Evolutionary conservation across 2,888 invertebrate genomes (phyloP), one percentile per base, ranked within the genome.

Genomic region (Girardia tigrina): DNA sequence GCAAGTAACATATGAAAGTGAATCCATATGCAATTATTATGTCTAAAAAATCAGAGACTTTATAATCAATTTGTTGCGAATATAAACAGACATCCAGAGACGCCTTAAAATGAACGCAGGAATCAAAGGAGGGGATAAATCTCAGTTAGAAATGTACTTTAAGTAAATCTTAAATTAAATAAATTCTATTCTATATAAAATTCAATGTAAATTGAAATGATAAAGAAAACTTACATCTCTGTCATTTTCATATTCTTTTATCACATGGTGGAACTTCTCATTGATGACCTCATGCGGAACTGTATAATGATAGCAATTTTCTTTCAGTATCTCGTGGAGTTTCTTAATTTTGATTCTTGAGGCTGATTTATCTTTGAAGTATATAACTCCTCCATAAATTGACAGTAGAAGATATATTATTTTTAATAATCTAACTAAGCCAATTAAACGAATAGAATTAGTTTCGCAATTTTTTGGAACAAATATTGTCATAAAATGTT

Each of bases 281-380:
- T 56, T 56, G n/a, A 56, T 56, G 23, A 56, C 56, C 4, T 56
- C 56, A 56, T 56, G 23, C 2, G 56, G n/a, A 16, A 56, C 23
- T 56, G 56, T 56, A 56, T 23, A 56, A 56, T 56, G 56, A 56
- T 56, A 56, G n/a, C 4, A 56, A n/a, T 56, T 56, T 56, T 56
- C 56, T 56, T 56, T 56, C 20, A 56, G 56, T 23, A 56, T 20
- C 23, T 56, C 56, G n/a, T 56, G n/a, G n/a, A 56, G 23, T n/a
- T 56, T 56, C 23, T 56, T 56, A 16, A 56, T 56, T 56, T 56
- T 56, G 56, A 56, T 56, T 56, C 23, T 56, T n/a, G 56, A 56
- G 4, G 56, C 56, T 56, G 23, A 56, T 56, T 56, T 56, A 20
- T 56, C 56, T 56, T n/a, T 56, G 23, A 56, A 56, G 4, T 4